These are phyloP conservation scores for Pelmatolapia mariae DNA, from an alignment of 2,113 vertebrate species.

Conservation along the genomic window DNA sequence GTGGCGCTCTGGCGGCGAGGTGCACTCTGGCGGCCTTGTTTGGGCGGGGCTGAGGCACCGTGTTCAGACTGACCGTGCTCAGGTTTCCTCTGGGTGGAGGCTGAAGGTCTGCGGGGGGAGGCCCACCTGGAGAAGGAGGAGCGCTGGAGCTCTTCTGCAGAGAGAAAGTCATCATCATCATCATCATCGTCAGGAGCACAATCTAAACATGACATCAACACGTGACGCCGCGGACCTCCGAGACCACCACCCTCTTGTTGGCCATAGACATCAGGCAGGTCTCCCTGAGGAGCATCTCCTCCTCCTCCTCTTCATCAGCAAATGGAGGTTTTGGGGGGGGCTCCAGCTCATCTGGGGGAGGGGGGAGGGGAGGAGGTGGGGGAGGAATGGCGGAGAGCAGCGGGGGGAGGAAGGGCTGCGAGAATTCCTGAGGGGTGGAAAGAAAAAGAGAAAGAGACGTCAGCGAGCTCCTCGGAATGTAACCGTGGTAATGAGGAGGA, in stretches of 20 bases:
- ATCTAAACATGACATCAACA: background rate
- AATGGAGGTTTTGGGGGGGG: slow-evolving; percentile 94
- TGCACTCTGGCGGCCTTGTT: slow-evolving; percentile 81
- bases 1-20: slow-evolving; percentile 67
- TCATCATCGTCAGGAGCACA: background rate
- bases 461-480: background rate
- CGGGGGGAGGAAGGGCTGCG: slow-evolving; percentile 67
- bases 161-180: background rate
- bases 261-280: slow-evolving; percentile 92
- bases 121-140: slow-evolving; percentile 78
- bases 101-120: slow-evolving; percentile 36
- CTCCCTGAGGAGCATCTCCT: slow-evolving; percentile 96
- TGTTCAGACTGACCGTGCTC: slow-evolving; percentile 82
- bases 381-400: slow-evolving; percentile 70
- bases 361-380: slow-evolving; percentile 80
- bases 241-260: slow-evolving; percentile 75
- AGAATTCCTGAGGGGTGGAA: background rate
- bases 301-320: slow-evolving; percentile 96
- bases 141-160: slow-evolving; percentile 78
- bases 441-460: background rate
- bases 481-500: background rate
- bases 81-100: slow-evolving; percentile 76
- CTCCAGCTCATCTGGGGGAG: slow-evolving; percentile 79
- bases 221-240: background rate
- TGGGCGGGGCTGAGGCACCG: slow-evolving; percentile 74